These are phyloP conservation scores for Homarus gammarus DNA, from an alignment of 2,888 invertebrate genomes.

Conservation along the genomic window DNA sequence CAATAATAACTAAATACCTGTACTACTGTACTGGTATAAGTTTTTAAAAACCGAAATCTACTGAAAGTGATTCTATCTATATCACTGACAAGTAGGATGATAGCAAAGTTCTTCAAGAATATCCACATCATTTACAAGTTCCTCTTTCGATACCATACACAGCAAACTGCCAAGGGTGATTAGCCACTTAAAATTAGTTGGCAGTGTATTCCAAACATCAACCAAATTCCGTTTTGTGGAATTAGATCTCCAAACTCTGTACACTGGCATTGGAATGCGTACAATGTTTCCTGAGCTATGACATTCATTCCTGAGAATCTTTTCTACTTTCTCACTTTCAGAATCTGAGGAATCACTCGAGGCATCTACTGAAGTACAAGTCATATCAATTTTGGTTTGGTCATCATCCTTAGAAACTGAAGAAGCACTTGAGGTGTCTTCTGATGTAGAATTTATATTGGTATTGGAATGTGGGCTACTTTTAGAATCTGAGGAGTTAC, in stretches of 20 bases:
- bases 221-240: neutral
- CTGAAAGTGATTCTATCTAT: neutral
- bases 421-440: neutral
- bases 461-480: neutral
- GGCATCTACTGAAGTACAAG: neutral
- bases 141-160: neutral
- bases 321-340: neutral
- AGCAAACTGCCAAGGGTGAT: neutral
- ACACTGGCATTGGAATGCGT: neutral
- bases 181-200: neutral
- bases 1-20: no score
- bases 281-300: neutral
- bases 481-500: no score
- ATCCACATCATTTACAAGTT: neutral
- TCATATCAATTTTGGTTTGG: neutral
- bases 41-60: no score
- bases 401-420: neutral
- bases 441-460: neutral
- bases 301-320: neutral
- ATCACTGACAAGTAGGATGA: neutral
- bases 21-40: no score
- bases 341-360: neutral
- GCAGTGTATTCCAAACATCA: neutral
- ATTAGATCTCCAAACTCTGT: neutral
- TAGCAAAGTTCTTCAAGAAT: neutral